Base-by-base conservation (phyloP, 2,113 vertebrate species). In the Rallus limicola region DNA sequence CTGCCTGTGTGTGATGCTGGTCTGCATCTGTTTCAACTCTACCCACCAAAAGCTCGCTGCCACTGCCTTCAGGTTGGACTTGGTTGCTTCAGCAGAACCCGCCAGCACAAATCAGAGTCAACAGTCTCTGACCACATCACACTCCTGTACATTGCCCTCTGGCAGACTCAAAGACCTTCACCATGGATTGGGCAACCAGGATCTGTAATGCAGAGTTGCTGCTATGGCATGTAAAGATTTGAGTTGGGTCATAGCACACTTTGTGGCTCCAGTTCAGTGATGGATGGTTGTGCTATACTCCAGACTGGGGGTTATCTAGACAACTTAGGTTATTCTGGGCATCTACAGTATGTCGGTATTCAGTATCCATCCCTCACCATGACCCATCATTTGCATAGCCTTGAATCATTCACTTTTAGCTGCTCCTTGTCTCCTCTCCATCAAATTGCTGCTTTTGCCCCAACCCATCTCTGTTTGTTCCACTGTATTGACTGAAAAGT, bases 251-350 rank as follows among this genome's bases (percentile, higher is more conserved):
- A 63, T 33, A 81, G 81, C 72, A 83, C 72, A 31, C 77, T 65
- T 79, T 44, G 13, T 38, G 71, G 64, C 69, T 85, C 81, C 58
- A 56, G 44, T 46, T 56, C 38, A 38, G 53, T 90, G 90, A 94
- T 82, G 90, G 85, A 92, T 93, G 82, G 82, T 33, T 25, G 13
- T 15, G 62, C 23, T 24, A 23, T 77, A 28, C 29, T 58, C 67
- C 34, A 31, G 75, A 15, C 10, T 11, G 68, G 63, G 34, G 75
- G 20, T 97, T 97, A 95, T 95, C 94, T 97, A 34, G 53, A 62
- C 44, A 93, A 94, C 93, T 82, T 85, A 56, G 82, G 44, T 80
- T 96, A 93, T 94, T 91, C n/a, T 8, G 86, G 88, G 82, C 67
- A 93, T 92, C 63, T 31, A 0, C 7, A 1, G 92, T 94, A 93